A percentile compares a stretch with the other conserved stretches of the same genome.
Evolutionary conservation across 2,888 invertebrate species (phyloP).

Genomic region (Pristionchus arcanus): DNA sequence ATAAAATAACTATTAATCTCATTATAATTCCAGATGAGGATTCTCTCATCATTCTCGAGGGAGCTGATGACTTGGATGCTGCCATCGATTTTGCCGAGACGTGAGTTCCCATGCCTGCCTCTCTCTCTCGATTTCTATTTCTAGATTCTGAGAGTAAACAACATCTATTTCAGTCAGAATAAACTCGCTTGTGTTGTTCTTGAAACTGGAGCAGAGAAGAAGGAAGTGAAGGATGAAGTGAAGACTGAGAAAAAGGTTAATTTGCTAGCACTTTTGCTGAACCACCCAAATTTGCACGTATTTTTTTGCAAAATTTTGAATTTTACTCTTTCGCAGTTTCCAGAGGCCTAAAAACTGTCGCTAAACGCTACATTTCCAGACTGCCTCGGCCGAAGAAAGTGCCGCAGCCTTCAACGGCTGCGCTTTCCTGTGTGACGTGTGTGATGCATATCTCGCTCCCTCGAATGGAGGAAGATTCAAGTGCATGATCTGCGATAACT

Average conservation of each 20-base stretch:
- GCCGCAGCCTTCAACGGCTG: background rate
- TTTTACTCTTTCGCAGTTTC: too few species aligned
- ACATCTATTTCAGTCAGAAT: background rate
- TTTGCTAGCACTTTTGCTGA: background rate
- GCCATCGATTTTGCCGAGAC: conserved; percentile 32
- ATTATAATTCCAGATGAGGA: conserved; percentile 25
- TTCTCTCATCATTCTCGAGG: background rate
- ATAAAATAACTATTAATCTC: too few species aligned
- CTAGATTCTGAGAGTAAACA: background rate
- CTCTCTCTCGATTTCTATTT: background rate
- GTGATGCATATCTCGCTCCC: conserved; percentile 6
- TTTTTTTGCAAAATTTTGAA: too few species aligned
- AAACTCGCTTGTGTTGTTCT: conserved; percentile 44
- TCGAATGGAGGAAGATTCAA: conserved; percentile 46
- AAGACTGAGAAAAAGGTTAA: background rate
- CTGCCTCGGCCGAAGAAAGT: background rate
- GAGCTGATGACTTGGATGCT: background rate
- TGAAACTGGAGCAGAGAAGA: background rate
- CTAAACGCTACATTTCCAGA: background rate
- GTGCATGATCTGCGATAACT: conserved; percentile 48
- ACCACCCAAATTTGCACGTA: too few species aligned
- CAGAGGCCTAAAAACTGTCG: too few species aligned
- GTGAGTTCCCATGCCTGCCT: background rate
- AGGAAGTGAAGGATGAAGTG: conserved; percentile 5
- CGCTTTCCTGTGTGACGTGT: conserved; percentile 22